Evolutionary conservation across 1,140 invertebrate species (phyloP), one percentile per base, ranked within the genome.

Genomic region (Charaxes varanes): DNA sequence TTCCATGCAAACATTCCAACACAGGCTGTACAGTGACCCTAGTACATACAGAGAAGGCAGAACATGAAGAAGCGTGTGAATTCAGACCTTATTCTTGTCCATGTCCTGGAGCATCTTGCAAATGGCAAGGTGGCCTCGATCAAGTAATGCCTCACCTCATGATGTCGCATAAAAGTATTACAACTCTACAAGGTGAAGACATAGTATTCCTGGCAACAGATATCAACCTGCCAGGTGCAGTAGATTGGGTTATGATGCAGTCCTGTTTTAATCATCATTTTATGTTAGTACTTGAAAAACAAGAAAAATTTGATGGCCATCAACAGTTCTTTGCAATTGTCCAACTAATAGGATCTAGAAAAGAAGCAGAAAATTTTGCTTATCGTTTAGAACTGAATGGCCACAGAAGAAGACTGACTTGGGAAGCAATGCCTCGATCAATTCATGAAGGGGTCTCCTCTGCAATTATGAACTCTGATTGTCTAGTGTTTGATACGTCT

Each of bases 231-330:
- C 97, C 97, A 30, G 98, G 98, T 41, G 98, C 98, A 38, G 98
- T 99, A 1, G 98, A 99, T 77, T 99, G 98, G 98, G 98, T 99
- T 0, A 99, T 99, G 98, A 99, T 99, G 97, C 98, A 99, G 77
- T 97, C 96, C 5, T 99, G 98, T 85, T 99, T 99, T 81, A 95
- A 95, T 36, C 96, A 98, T 72, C 94, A 99, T 84, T 99, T 99
- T 76, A 99, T 99, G 97, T 87, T 99, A 40, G 97, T 99, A 8
- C 86, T 99, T 14, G 98, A 99, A 84, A 99, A 99, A 82, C 98
- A 99, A 85, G 97, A 98, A 65, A 98, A 98, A 74, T 96, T 92
- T 72, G 96, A 98, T 86, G 97, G 96, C 4, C 94, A 98, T 73
- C 97, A 99, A 62, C 96, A 98, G 83, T 99, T 99, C 84, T 99